phyloP scores from a whole-genome alignment of 2,888 invertebrate species.

The Carpatolechia fugitivella region DNA sequence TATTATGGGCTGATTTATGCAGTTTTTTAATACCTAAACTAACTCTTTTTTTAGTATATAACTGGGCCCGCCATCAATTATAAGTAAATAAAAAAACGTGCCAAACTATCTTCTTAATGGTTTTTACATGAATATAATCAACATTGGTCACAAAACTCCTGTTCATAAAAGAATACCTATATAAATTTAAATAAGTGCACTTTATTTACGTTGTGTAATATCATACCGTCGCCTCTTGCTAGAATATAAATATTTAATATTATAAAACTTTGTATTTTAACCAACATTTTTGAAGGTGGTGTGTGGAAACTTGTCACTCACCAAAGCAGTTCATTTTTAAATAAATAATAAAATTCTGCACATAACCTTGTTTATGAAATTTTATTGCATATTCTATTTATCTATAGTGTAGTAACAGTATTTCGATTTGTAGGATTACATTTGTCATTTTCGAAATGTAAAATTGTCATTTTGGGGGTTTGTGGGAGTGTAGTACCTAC shows the following conservation, averaged over 20 bases:
- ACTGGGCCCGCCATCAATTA: not conserved
- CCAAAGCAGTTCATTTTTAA: conserved; percentile 22
- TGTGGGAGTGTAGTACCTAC: conserved; percentile 37
- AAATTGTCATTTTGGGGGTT: conserved; percentile 51
- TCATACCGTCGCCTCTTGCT: conserved; percentile 52
- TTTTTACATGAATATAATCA: not conserved
- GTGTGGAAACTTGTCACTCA: conserved; percentile 34
- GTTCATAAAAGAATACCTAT: not conserved
- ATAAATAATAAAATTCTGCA: conserved; percentile 37
- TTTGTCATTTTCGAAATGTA: conserved; percentile 66
- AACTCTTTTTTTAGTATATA: too few relatives aligned
- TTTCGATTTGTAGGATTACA: conserved; percentile 71
- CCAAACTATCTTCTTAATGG: not conserved
- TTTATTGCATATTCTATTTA: conserved; percentile 69
- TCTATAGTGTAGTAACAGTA: conserved; percentile 65
- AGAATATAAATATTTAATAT: conserved; percentile 42
- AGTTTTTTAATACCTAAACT: too few relatives aligned
- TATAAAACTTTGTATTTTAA: conserved; percentile 55
- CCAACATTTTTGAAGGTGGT: conserved; percentile 44
- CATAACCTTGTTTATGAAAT: conserved; percentile 49
- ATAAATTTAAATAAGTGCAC: conserved; percentile 43
- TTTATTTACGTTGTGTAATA: conserved; percentile 43
- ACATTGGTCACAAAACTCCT: not conserved
- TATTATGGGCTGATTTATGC: too few relatives aligned
- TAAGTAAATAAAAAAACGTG: not conserved